Conservation (phyloP, 1,140 invertebrate species). For the Adelges cooleyi region DNA sequence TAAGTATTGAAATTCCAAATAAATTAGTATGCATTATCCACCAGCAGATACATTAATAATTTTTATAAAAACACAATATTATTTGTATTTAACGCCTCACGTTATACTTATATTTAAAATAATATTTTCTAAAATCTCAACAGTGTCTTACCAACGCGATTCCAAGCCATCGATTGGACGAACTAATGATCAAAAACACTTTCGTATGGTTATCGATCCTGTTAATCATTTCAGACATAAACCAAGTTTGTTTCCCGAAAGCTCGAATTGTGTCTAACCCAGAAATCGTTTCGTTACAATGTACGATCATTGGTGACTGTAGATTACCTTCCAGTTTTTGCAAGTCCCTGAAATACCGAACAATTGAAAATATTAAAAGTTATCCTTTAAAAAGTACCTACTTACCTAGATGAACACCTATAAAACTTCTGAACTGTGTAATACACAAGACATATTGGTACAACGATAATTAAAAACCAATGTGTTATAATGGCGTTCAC, state of each 20-base stretch:
- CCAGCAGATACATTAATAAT: no score
- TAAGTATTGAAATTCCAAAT: conserved; percentile 29
- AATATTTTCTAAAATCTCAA: background rate
- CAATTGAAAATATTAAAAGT: conserved; percentile 9
- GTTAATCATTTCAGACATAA: conserved; percentile 51
- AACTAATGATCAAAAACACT: conserved; percentile 63
- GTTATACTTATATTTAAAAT: no score
- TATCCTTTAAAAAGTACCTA: background rate
- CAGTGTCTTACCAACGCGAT: conserved; percentile 58
- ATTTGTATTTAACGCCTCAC: no score
- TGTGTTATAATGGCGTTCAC: conserved; percentile 58
- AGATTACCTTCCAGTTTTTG: conserved; percentile 53
- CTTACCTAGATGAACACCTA: conserved; percentile 54
- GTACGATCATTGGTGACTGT: conserved; percentile 56
- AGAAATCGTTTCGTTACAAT: conserved; percentile 56
- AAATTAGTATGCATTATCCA: background rate
- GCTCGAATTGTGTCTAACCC: conserved; percentile 59
- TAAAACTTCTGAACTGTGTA: conserved; percentile 59
- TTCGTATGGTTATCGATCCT: conserved; percentile 61
- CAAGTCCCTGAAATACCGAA: conserved; percentile 59
- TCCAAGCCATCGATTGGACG: conserved; percentile 70
- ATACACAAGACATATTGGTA: conserved; percentile 54
- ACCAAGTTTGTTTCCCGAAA: conserved; percentile 51
- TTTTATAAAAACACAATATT: no score
- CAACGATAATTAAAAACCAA: conserved; percentile 54